Conservation (phyloP, 2,113 vertebrate species). For the Boulengeromyrus knoepffleri region DNA sequence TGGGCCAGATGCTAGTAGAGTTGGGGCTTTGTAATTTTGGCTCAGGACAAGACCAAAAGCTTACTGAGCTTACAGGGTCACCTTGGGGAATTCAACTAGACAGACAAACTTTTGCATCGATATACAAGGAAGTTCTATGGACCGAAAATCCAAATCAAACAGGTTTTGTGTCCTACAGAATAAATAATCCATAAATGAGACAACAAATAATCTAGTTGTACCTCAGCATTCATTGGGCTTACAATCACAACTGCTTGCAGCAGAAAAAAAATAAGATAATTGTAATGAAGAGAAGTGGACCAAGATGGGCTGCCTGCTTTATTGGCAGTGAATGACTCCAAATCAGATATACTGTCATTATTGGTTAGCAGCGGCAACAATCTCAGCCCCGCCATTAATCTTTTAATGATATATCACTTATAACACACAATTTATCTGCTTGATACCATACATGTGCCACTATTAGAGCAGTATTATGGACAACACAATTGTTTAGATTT, state of each 20-base stretch:
- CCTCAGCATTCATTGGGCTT: not conserved
- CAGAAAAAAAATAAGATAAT: not conserved
- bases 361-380: not conserved
- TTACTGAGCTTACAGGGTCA: not conserved
- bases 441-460: not conserved
- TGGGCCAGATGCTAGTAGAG: not conserved
- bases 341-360: not conserved
- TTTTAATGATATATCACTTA: not conserved
- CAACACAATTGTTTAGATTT: not conserved
- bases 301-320: not conserved
- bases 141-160: not conserved
- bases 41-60: not conserved
- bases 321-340: not conserved
- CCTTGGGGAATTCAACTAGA: not conserved
- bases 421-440: not conserved
- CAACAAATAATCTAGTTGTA: not conserved
- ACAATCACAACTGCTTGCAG: not conserved
- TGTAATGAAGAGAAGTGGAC: not conserved
- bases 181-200: not conserved
- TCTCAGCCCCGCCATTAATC: not conserved
- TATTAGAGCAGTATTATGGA: not conserved
- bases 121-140: not conserved
- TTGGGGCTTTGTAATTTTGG: not conserved
- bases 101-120: not conserved
- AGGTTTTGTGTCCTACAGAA: not conserved